phyloP scores from a whole-genome alignment of 2,888 invertebrate species.

The Drosophila mimica region DNA sequence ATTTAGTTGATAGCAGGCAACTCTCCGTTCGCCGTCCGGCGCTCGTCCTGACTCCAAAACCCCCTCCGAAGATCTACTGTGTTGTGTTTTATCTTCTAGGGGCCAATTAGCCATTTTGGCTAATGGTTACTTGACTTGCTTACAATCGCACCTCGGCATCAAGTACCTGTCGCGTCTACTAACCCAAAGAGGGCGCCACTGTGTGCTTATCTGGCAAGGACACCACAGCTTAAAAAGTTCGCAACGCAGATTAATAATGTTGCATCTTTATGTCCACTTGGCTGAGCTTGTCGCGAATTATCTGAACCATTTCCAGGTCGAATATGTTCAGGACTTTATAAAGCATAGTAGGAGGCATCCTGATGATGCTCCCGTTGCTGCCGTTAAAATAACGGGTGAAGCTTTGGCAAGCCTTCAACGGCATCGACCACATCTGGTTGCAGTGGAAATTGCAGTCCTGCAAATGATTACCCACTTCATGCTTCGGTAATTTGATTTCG shows the following conservation, averaged over 20 bases:
- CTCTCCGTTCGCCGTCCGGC: no score
- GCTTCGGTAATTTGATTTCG: not conserved
- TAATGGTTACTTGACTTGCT: slow-evolving; percentile 53
- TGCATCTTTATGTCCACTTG: not conserved
- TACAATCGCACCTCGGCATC: slow-evolving; percentile 82
- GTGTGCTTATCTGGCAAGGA: slow-evolving; percentile 1
- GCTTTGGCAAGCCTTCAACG: not conserved
- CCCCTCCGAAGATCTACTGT: slow-evolving; percentile 20
- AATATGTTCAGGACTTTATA: not conserved
- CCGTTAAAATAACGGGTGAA: not conserved
- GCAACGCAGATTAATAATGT: not conserved
- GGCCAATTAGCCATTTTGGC: slow-evolving; percentile 5
- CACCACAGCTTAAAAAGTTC: not conserved
- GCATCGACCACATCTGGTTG: not conserved
- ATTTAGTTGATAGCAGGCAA: slow-evolving; percentile 65
- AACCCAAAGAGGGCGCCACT: slow-evolving; percentile 81
- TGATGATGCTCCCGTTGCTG: not conserved
- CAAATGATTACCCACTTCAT: not conserved
- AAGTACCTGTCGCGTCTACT: slow-evolving; percentile 68
- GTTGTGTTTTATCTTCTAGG: not conserved
- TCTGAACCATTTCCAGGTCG: not conserved
- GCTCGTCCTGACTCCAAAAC: not conserved
- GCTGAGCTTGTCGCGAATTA: not conserved
- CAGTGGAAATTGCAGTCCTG: not conserved
- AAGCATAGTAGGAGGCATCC: not conserved